Base-by-base conservation (phyloP, 2,888 invertebrate species). In the Choristoneura rosaceana region DNA sequence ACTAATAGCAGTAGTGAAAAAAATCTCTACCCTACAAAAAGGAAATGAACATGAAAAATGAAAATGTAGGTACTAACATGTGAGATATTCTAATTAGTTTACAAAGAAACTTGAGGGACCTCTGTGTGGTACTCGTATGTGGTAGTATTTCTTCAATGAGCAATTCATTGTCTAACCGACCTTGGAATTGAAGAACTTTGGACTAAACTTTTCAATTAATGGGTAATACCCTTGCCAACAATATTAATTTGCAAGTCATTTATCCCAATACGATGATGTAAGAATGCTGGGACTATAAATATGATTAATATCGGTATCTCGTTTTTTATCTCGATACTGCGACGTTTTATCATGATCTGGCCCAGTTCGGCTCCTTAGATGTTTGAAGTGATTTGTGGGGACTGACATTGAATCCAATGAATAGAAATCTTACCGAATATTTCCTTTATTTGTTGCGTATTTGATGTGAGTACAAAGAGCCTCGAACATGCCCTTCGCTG, bases 391-490 rank as follows among this genome's bases (percentile, higher is more conserved):
- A 71, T 68, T 71, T 67, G 71, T 71, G 71, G 25, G 64, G n/a
- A 41, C 55, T 71, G 62, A 58, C 71, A 71, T 68, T 41, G 62
- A 62, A 55, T 58, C 38, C 62, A 60, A 60, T 60, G 69, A 69
- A 68, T 73, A 62, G 64, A 64, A 41, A 70, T 59, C 70, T 80
- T 80, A 98, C 98, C 98, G 96, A 79, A 99, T 97, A 90, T 98
- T 99, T 82, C 99, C 99, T 94, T 98, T 98, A 91, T 99, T 99
- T 34, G 99, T 99, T 79, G 97, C 97, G 91, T 98, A 99, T 91
- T 98, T 99, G 82, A 99, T 98, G 90, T 99, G 99, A 92, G 98
- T 98, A 92, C 99, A 99, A 74, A 99, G 95, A 0, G 99, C 98
- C 87, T 99, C 98, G 84, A 99, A 99, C 99, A 99, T 99, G 74